Conservation (phyloP, 1,140 invertebrate genomes). For the Aphelenchoides avenae region DNA sequence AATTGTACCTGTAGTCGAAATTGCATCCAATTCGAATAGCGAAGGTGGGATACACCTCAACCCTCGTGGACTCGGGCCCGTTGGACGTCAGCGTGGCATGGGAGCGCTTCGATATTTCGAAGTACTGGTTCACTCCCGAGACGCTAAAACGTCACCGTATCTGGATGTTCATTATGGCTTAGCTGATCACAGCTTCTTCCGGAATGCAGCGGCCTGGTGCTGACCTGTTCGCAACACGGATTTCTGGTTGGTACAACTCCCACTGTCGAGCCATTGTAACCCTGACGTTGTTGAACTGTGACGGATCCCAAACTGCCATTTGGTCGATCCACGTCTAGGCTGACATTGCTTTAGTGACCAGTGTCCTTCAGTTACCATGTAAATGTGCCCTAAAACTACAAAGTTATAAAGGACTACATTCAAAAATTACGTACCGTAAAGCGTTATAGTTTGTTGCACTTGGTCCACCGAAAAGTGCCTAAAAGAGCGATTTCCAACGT, state of each 20-base stretch:
- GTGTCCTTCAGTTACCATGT: constrained; percentile 41
- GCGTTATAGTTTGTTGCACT: constrained; percentile 45
- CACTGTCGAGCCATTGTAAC: constrained; percentile 45
- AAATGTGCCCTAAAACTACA: too few species aligned
- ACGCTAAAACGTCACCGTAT: constrained; percentile 30
- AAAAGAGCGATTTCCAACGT: too few species aligned
- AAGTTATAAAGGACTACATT: too few species aligned
- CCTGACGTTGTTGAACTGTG: constrained; percentile 44
- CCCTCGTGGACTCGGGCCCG: constrained; percentile 24
- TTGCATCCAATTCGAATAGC: constrained; percentile 49
- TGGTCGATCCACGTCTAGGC: constrained; percentile 43
- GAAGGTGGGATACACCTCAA: constrained; percentile 55
- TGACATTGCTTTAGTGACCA: background rate
- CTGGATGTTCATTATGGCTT: background rate
- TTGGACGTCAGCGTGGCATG: constrained; percentile 49
- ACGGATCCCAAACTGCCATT: constrained; percentile 48
- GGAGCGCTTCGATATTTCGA: constrained; percentile 48
- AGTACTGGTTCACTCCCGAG: constrained; percentile 51
- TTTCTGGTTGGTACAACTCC: constrained; percentile 37
- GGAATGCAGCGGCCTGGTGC: background rate
- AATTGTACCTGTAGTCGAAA: constrained; percentile 49
- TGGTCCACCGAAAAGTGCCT: constrained; percentile 47
- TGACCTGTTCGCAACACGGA: constrained; percentile 37
- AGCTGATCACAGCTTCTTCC: background rate
- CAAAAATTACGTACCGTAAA: too few species aligned